Conservation (phyloP, 1,140 invertebrate genomes). For the Streblospio benedicti region DNA sequence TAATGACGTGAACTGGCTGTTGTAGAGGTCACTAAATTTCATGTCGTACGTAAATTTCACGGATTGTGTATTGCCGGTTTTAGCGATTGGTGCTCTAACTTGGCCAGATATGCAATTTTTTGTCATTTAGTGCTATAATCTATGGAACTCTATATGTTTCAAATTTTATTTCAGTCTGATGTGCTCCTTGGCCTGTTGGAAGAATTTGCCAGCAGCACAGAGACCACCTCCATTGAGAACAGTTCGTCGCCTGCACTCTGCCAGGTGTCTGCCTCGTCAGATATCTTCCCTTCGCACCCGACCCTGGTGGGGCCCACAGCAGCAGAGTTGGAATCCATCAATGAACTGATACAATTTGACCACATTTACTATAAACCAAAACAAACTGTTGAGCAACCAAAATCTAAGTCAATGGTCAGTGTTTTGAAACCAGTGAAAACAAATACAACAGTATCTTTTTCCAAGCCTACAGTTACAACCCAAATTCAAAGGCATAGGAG, state of each 20-base stretch:
- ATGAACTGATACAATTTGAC: constrained; percentile 46
- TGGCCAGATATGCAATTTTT: too few species aligned
- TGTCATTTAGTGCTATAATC: too few species aligned
- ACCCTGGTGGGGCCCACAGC: constrained; percentile 45
- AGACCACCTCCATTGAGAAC: not conserved
- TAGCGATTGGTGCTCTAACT: too few species aligned
- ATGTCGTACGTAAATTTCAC: too few species aligned
- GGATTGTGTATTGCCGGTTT: too few species aligned
- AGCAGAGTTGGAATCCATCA: constrained; percentile 47
- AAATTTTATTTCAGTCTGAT: constrained; percentile 35
- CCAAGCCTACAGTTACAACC: constrained; percentile 1
- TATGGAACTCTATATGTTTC: too few species aligned
- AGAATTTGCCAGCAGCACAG: constrained; percentile 16
- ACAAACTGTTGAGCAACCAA: constrained; percentile 5
- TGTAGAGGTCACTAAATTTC: too few species aligned
- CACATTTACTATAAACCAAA: constrained; percentile 40
- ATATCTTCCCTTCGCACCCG: too few species aligned
- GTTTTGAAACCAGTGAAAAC: constrained; percentile 1
- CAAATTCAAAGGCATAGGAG: constrained; percentile 11
- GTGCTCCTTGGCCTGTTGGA: constrained; percentile 30
- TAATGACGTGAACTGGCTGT: too few species aligned
- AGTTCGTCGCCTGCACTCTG: too few species aligned
- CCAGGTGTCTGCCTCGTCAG: too few species aligned
- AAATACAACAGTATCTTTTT: not conserved
- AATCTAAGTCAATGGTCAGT: not conserved